Evolutionary conservation across 2,888 invertebrate genomes (phyloP), one percentile per base, ranked within the genome.

Genomic region (Caenorhabditis angaria): DNA sequence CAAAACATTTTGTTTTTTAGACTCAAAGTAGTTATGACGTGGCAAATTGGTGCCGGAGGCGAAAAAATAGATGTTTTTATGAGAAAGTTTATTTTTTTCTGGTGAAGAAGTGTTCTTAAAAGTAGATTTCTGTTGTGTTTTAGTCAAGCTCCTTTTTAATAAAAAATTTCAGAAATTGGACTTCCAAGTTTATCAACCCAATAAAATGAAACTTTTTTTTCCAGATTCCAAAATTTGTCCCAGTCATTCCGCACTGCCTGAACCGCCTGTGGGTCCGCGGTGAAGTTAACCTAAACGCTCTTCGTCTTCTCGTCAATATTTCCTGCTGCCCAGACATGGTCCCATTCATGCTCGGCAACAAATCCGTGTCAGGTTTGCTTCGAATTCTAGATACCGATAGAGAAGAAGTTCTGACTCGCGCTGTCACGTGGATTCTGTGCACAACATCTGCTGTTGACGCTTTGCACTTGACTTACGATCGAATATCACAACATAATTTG

Each of bases 241-340:
- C 83, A 6, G 75, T 73, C 18, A 83, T 83, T 22, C 77, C 76
- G 6, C 78, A 80, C 27, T 83, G 83, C 54, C 68, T 83, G 4
- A 73, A 72, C 35, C 60, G 75, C 8, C 57, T 85, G 4, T 85
- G 85, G 85, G 62, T 82, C 0, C 73, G 82, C 18, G 85, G 85
- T 20, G 83, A 85, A 64, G 80, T 80, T 24, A 85, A 83, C 59
- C 66, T 85, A 32, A 80, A 85, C 65, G 88, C 91, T 1, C 87
- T 91, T 24, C 90, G 90, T 79, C 88, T 91, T 32, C 88, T 91
- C 51, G 90, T 91, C 62, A 91, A 91, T 85, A 87, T 91, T 5
- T 90, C 91, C 12, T 90, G 90, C 72, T 91, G 91, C 86, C 88
- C 90, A 71, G 90, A 90, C 70, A 90, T 91, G 89, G 90, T 91